Evolutionary conservation across 2,888 invertebrate species (phyloP).

Genomic region (Tricholauxania praeusta): DNA sequence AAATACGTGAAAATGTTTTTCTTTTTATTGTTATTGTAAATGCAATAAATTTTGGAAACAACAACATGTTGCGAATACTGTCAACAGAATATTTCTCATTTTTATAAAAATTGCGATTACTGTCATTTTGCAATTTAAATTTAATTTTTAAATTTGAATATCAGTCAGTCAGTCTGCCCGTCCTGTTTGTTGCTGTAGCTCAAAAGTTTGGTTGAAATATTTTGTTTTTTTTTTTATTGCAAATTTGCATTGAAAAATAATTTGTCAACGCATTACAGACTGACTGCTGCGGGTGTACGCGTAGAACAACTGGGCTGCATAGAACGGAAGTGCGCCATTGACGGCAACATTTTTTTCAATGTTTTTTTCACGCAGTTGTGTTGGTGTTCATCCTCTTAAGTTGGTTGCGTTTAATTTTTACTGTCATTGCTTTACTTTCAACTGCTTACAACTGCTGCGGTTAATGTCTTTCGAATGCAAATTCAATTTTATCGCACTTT

Average conservation of each 20-base stretch:
- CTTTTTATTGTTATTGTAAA: constrained; percentile 15
- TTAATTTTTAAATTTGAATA: not conserved
- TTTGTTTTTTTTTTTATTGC: constrained; percentile 39
- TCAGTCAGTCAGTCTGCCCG: constrained; percentile 10
- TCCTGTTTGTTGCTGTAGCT: not conserved
- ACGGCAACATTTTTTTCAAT: constrained; percentile 19
- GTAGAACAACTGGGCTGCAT: constrained; percentile 18
- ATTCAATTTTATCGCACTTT: constrained; percentile 63
- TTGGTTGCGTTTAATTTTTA: constrained; percentile 54
- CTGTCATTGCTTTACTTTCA: constrained; percentile 47
- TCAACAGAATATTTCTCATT: constrained; percentile 12
- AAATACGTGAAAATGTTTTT: constrained; percentile 34
- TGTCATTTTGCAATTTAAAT: constrained; percentile 29
- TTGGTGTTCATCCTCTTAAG: constrained; percentile 17
- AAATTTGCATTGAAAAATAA: constrained; percentile 57
- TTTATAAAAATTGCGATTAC: constrained; percentile 33
- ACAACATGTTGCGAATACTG: constrained; percentile 33
- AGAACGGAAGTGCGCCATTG: constrained; percentile 43
- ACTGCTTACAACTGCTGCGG: constrained; percentile 62
- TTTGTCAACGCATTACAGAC: constrained; percentile 54
- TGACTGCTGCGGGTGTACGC: constrained; percentile 33
- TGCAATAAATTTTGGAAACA: constrained; percentile 34
- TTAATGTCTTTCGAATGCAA: constrained; percentile 66
- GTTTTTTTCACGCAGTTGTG: constrained; percentile 1
- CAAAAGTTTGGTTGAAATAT: constrained; percentile 2